These are phyloP conservation scores for Chionomys nivalis DNA, from an alignment of 2,113 vertebrate species.

Conservation along the genomic window DNA sequence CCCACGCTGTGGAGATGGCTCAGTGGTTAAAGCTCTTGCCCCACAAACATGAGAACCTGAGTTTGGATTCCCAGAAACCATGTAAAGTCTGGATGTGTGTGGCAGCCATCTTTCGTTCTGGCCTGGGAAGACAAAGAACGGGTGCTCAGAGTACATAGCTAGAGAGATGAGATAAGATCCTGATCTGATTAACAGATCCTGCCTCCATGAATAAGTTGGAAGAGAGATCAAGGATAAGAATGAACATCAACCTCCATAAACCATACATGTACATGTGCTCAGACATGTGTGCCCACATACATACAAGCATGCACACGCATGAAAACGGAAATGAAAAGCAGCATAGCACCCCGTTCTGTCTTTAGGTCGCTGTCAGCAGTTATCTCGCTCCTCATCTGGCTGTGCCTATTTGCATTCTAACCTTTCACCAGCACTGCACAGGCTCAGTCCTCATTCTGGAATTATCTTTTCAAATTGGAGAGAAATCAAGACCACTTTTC, in stretches of 20 bases:
- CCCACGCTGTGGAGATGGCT: background rate
- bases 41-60: background rate
- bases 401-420: fast-evolving
- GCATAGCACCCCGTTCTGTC: background rate
- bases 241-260: background rate
- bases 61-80: background rate
- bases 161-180: background rate
- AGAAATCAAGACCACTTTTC: background rate
- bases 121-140: background rate
- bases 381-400: background rate
- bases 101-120: background rate
- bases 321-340: background rate
- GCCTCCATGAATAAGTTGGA: background rate
- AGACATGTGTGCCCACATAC: background rate
- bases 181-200: background rate
- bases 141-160: background rate
- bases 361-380: background rate
- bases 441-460: background rate
- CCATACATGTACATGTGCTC: background rate
- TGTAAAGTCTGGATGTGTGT: background rate
- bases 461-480: background rate
- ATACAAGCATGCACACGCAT: background rate
- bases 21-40: background rate
- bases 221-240: background rate
- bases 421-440: fast-evolving